Percentiles rank a stretch among this genome's conserved stretches.
Evolutionary conservation across 1,140 invertebrate genomes (phyloP).

Genomic region (Calycopis cecrops): DNA sequence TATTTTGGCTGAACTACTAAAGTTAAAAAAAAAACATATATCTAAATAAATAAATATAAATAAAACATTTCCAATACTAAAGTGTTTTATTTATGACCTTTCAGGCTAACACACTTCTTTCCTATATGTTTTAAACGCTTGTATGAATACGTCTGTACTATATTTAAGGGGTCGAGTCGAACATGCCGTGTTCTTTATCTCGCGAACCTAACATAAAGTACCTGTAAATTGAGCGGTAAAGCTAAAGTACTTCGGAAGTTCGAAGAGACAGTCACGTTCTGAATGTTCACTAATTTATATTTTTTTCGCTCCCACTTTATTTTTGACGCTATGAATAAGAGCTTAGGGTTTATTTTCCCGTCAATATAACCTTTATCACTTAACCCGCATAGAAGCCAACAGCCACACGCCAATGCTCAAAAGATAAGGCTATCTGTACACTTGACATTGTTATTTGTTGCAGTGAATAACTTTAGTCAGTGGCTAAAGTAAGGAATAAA

Average conservation of each 20-base stretch:
- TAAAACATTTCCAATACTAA: too few species aligned
- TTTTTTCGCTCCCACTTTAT: background rate
- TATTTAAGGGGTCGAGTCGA: background rate
- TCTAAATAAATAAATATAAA: too few species aligned
- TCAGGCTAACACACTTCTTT: too few species aligned
- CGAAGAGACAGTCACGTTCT: slow-evolving; percentile 52
- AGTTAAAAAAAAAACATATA: too few species aligned
- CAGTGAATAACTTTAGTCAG: slow-evolving; percentile 30
- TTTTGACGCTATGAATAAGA: slow-evolving; percentile 18
- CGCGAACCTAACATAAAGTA: too few species aligned
- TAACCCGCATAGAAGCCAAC: slow-evolving; percentile 52
- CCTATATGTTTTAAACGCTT: too few species aligned
- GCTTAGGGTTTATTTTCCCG: slow-evolving; percentile 26
- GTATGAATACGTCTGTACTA: background rate
- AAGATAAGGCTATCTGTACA: slow-evolving; percentile 64
- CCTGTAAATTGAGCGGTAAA: background rate
- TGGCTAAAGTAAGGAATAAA: slow-evolving; percentile 7
- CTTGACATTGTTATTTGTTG: slow-evolving; percentile 47
- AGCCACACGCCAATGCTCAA: slow-evolving; percentile 55
- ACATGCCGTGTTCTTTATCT: too few species aligned
- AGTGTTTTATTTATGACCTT: too few species aligned
- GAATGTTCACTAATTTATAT: slow-evolving; percentile 44
- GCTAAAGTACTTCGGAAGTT: slow-evolving; percentile 2
- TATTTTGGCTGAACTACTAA: too few species aligned
- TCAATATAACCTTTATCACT: slow-evolving; percentile 23